Conservation (phyloP, 1,140 invertebrate species). For the Reticulitermes speratus region DNA sequence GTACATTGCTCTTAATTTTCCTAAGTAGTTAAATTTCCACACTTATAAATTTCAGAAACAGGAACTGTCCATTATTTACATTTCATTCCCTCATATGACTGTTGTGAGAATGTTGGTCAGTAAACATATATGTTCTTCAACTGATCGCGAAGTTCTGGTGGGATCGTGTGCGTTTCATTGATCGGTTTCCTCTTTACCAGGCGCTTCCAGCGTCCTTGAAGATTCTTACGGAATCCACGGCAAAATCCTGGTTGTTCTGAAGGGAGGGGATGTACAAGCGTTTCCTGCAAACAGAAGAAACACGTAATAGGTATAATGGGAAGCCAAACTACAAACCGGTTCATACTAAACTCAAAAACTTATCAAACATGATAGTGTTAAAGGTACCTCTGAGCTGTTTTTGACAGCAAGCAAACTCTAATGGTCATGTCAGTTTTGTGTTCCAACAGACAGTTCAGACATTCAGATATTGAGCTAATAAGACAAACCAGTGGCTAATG, state of each 20-base stretch:
- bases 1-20: background rate
- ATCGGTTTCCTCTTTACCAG: slow-evolving; percentile 77
- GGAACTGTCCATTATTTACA: background rate
- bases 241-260: slow-evolving; percentile 71
- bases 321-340: background rate
- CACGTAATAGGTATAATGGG: no score
- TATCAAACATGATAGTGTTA: background rate
- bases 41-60: background rate
- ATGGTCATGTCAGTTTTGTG: no score
- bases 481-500: no score
- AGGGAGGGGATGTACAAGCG: slow-evolving; percentile 65
- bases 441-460: no score
- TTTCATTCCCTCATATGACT: background rate
- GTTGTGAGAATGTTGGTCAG: slow-evolving; percentile 48
- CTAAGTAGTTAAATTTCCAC: background rate
- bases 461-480: no score
- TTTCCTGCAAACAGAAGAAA: slow-evolving; percentile 61
- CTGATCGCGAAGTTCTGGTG: slow-evolving; percentile 80
- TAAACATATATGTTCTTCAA: slow-evolving; percentile 88
- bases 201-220: slow-evolving; percentile 76
- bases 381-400: no score
- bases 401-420: no score
- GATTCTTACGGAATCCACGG: slow-evolving; percentile 76
- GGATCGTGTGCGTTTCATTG: slow-evolving; percentile 78
- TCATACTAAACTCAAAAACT: background rate